Percentiles rank a stretch among this genome's conserved stretches.
These are phyloP conservation scores for Protaetia brevitarsis DNA, from an alignment of 1,140 invertebrate species.

Conservation along the genomic window DNA sequence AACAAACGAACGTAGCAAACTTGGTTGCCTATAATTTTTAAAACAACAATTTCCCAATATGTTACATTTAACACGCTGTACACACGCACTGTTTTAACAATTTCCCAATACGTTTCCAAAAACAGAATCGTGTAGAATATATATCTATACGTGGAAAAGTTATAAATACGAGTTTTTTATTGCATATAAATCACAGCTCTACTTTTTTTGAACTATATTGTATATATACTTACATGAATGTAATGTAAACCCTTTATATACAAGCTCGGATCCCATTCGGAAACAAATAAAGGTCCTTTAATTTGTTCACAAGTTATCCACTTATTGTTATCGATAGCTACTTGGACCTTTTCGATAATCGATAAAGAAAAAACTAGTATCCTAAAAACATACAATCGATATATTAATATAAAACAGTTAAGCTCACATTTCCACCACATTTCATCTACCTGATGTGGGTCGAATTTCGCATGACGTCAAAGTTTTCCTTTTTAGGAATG, in stretches of 20 bases:
- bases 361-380: conserved; percentile 71
- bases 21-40: too few species aligned
- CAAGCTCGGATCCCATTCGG: conserved; percentile 65
- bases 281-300: conserved; percentile 69
- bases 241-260: conserved; percentile 68
- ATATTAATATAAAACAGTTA: neutral
- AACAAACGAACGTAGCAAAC: too few species aligned
- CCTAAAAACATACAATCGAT: conserved; percentile 48
- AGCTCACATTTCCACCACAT: neutral
- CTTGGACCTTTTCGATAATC: conserved; percentile 59
- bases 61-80: too few species aligned
- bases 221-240: conserved; percentile 55
- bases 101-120: too few species aligned
- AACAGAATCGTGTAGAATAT: too few species aligned
- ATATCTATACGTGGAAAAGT: too few species aligned
- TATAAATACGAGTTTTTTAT: neutral
- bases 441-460: conserved; percentile 73
- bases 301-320: conserved; percentile 62
- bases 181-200: too few species aligned
- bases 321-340: conserved; percentile 62
- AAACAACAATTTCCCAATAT: too few species aligned
- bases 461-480: conserved; percentile 64
- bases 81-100: too few species aligned
- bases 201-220: neutral
- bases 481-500: conserved; percentile 72